Evolutionary conservation across 2,797 vertebrate species (phyloP), one percentile per base, ranked within the genome.

Genomic region (Macroramphosus scolopax): DNA sequence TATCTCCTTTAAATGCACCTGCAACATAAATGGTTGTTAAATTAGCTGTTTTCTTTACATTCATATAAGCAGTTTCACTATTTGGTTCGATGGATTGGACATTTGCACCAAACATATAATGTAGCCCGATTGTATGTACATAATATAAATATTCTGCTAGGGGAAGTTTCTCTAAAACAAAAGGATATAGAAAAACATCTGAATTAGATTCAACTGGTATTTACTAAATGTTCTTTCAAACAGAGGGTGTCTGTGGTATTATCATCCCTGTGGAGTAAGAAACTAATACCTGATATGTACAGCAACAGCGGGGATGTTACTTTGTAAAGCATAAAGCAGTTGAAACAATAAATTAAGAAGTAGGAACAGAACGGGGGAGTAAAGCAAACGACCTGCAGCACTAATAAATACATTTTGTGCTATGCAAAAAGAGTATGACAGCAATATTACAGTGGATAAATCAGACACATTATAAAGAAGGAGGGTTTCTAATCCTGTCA

Each of bases 11-110:
- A 61, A 80, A 88, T 89, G 87, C 85, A 90, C 86, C 86, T 80
- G 62, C 61, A 71, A 49, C 9, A 41, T 65, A 15, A 42, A 45
- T 34, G 50, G 37, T 54, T 36, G 18, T 13, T 52, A 48, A 30
- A 25, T n/a, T 29, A 69, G 53, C 38, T 56, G 22, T 65, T 71
- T 55, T 53, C 66, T 80, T 71, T 86, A 88, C 81, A 87, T 86
- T 88, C 82, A 75, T 63, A 45, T 49, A 15, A 32, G 52, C 16
- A 55, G 52, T 56, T 77, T 45, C 45, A 71, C 61, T 88, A 88
- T 90, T 89, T 91, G 86, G 86, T 88, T 87, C 79, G 80, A 68
- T 68, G 84, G 68, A 75, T 77, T 72, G 72, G 51, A 82, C 76
- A 78, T 81, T 78, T 82, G 86, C 81, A 87, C 87, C 80, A 59